Evolutionary conservation across 1,140 invertebrate species (phyloP).

Genomic region (Hyles euphorbiae): DNA sequence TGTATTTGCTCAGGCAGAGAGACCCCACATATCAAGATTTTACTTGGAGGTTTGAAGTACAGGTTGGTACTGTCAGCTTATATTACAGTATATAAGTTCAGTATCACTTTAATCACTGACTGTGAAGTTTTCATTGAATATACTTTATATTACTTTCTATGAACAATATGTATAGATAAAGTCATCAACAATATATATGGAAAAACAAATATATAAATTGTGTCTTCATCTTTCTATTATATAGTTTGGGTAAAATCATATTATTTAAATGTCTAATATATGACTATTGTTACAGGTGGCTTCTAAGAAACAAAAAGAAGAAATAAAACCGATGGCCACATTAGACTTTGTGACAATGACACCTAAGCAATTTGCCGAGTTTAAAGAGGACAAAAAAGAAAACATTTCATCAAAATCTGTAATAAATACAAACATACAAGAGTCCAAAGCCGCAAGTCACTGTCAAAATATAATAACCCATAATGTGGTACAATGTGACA

Average conservation of each 20-base stretch:
- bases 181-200: no score
- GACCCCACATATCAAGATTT: slow-evolving; percentile 56
- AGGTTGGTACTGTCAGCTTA: slow-evolving; percentile 28
- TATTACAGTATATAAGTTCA: no score
- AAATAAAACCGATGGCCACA: slow-evolving; percentile 52
- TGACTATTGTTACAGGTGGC: slow-evolving; percentile 39
- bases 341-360: slow-evolving; percentile 57
- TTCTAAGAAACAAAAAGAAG: slow-evolving; percentile 35
- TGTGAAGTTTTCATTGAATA: no score
- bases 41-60: slow-evolving; percentile 63
- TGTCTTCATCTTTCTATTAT: background rate
- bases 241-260: slow-evolving; percentile 11
- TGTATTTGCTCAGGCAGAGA: slow-evolving; percentile 49
- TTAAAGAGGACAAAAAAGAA: slow-evolving; percentile 1
- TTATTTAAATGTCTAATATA: background rate
- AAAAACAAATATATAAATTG: no score
- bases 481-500: slow-evolving; percentile 57
- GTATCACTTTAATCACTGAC: no score
- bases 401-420: slow-evolving; percentile 1
- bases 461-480: slow-evolving; percentile 60
- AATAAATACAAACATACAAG: slow-evolving; percentile 44
- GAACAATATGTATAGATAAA: no score
- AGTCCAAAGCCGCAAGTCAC: slow-evolving; percentile 55
- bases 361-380: slow-evolving; percentile 41
- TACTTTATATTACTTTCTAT: no score